phyloP scores from a whole-genome alignment of 2,797 vertebrate species.

The Furcifer pardalis region DNA sequence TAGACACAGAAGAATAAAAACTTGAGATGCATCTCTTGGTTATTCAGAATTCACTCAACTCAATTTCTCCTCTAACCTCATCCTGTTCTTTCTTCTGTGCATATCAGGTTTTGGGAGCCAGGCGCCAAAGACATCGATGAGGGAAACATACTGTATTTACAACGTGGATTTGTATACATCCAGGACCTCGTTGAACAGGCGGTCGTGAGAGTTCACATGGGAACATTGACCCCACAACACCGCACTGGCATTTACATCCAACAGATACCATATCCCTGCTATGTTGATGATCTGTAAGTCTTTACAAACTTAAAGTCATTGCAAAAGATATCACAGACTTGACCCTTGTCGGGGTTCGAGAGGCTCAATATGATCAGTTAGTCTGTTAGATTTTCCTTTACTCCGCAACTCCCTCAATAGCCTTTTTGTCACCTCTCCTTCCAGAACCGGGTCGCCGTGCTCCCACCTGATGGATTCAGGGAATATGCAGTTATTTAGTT shows the following conservation, averaged over 20 bases:
- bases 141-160: conserved; percentile 89
- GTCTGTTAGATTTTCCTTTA: too few species aligned
- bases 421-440: too few species aligned
- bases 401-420: too few species aligned
- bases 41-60: background rate
- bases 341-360: too few species aligned
- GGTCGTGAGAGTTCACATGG: conserved; percentile 68
- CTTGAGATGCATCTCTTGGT: background rate
- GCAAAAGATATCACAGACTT: too few species aligned
- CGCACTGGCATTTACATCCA: conserved; percentile 85
- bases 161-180: conserved; percentile 89
- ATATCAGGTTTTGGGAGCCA: conserved; percentile 88
- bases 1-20: too few species aligned
- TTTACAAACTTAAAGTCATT: background rate
- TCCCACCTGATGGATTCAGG: too few species aligned
- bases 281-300: conserved; percentile 87
- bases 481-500: too few species aligned
- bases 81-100: rapidly evolving
- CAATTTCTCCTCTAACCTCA: background rate
- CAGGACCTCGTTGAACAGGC: conserved; percentile 89
- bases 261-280: conserved; percentile 95
- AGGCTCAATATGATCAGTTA: too few species aligned
- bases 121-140: conserved; percentile 83
- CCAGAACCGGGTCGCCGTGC: too few species aligned
- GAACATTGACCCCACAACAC: conserved; percentile 44